Evolutionary conservation across 2,888 invertebrate species (phyloP).

Genomic region (Orthosia incerta): DNA sequence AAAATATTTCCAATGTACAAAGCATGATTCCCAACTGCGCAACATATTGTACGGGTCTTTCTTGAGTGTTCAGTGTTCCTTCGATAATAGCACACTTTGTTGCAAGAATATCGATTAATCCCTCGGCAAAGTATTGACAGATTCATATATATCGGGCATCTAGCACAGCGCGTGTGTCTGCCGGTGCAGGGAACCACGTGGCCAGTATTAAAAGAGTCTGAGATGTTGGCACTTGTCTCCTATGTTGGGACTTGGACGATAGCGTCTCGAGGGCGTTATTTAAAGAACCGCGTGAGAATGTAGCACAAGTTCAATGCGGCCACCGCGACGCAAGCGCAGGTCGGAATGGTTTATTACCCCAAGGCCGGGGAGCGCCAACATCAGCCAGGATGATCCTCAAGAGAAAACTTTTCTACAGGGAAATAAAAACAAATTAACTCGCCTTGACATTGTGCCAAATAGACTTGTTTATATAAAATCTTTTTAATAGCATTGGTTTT

Average conservation of each 20-base stretch:
- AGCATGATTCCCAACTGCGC: slow-evolving; percentile 17
- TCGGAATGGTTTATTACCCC: slow-evolving; percentile 88
- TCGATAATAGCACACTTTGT: slow-evolving; percentile 35
- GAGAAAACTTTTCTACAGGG: slow-evolving; percentile 67
- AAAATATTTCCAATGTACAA: not conserved
- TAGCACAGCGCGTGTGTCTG: slow-evolving; percentile 53
- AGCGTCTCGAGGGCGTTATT: slow-evolving; percentile 81
- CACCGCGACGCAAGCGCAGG: slow-evolving; percentile 78
- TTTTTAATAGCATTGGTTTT: slow-evolving; percentile 48
- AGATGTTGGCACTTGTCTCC: slow-evolving; percentile 84
- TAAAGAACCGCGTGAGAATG: slow-evolving; percentile 83
- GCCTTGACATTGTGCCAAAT: slow-evolving; percentile 73
- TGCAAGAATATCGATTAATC: slow-evolving; percentile 35
- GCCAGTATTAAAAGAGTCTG: slow-evolving; percentile 74
- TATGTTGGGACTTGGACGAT: slow-evolving; percentile 69
- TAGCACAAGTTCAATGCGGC: slow-evolving; percentile 88
- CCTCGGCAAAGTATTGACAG: slow-evolving; percentile 38
- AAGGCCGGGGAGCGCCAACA: slow-evolving; percentile 83
- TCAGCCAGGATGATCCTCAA: slow-evolving; percentile 57
- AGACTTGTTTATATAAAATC: slow-evolving; percentile 55
- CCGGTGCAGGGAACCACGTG: slow-evolving; percentile 77
- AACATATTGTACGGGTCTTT: slow-evolving; percentile 3
- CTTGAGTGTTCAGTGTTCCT: slow-evolving; percentile 15
- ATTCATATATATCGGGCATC: slow-evolving; percentile 39
- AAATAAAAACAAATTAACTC: slow-evolving; percentile 71